Base-by-base conservation (phyloP, 2,113 vertebrate genomes). In the Oreochromis tanganicae region DNA sequence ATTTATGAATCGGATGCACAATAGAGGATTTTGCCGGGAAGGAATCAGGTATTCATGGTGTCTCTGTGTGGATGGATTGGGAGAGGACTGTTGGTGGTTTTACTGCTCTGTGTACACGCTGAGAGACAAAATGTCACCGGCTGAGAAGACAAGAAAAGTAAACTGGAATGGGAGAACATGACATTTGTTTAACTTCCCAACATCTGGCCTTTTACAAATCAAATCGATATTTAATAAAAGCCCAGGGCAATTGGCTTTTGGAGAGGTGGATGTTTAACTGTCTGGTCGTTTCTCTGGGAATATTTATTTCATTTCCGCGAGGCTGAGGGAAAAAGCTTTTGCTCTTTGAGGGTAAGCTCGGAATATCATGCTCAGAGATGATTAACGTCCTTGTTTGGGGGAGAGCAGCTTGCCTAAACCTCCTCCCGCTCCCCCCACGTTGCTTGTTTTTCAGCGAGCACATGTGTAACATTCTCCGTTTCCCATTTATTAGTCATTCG, bases 181-280 rank as follows among this genome's bases (percentile, higher is more conserved):
- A 96, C 94, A 95, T 96, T 95, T 93, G 92, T 94, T 94, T 92
- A 92, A 92, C 91, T 94, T 85, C 68, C 10, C 80, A 91, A 91
- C 93, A 93, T 94, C 92, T 95, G 95, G 95, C 95, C 95, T 96
- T 95, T 96, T 91, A 91, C 93, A 96, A 96, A 95, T 95, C 94
- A 93, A 95, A 96, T 96, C 93, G 92, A 96, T 96, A 94, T 95
- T 95, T 95, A 95, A 96, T 96, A 95, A 93, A 94, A 93, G 84
- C 91, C 80, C 66, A 4, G 81, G 88, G 89, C 87, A 91, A 92
- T 87, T 85, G 92, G 87, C 92, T 94, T 94, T 95, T 75, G 85
- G 89, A 94, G 90, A 78, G 80, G 85, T 92, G 89, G 91, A 95
- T 91, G 94, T 91, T 94, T 86, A 88, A 87, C 92, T 80, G 90